phyloP scores from a whole-genome alignment of 2,113 vertebrate genomes.

The Strigops habroptila region DNA sequence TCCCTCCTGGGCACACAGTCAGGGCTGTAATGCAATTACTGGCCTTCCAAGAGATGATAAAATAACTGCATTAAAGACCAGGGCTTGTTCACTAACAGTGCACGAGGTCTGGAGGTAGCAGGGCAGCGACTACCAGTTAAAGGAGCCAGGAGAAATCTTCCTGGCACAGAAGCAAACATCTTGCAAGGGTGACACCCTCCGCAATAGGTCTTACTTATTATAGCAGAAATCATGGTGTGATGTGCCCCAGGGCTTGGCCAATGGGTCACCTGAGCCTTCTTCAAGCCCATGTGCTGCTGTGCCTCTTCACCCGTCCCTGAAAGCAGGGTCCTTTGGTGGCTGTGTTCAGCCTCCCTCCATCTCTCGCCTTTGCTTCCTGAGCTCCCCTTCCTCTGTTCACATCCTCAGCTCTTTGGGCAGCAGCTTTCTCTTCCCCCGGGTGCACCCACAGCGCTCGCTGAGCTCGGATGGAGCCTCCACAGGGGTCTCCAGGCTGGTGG shows the following conservation, averaged over 20 bases:
- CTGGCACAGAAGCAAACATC: not conserved
- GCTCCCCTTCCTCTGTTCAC: not conserved
- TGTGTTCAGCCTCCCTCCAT: not conserved
- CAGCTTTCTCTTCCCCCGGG: not conserved
- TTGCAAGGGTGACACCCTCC: not conserved
- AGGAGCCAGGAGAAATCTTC: not conserved
- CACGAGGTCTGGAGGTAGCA: not conserved
- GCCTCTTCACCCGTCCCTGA: rapidly evolving
- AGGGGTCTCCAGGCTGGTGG: not conserved
- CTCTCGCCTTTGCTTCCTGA: not conserved
- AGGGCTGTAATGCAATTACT: not conserved
- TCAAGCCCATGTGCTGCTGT: not conserved
- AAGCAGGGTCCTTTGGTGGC: not conserved
- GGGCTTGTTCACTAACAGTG: not conserved
- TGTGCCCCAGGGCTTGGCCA: not conserved
- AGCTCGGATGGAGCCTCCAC: not conserved
- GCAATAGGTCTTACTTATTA: not conserved
- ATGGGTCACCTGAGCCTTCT: not conserved
- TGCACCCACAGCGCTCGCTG: rapidly evolving
- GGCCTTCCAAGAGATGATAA: not conserved
- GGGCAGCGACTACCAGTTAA: not conserved
- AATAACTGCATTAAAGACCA: not conserved
- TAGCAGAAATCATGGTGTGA: not conserved
- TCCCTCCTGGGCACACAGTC: slow-evolving; percentile 21
- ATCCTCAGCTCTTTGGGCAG: not conserved